A percentile compares a stretch with the other conserved stretches of the same genome.
phyloP scores from a whole-genome alignment of 2,797 vertebrate genomes.

The Halcyon chelicuti region DNA sequence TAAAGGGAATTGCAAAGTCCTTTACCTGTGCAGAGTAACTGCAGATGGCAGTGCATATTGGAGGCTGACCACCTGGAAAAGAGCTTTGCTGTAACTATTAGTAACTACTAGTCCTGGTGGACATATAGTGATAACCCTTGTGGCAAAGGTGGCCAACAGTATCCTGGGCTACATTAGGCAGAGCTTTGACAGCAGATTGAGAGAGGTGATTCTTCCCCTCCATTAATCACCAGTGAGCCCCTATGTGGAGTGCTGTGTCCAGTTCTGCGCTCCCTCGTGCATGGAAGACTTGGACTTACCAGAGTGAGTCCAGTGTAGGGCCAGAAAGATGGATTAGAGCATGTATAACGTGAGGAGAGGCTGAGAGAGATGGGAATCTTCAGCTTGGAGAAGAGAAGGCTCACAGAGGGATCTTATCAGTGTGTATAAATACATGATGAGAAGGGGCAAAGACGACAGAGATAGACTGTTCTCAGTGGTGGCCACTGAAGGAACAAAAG shows the following conservation, averaged over 20 bases:
- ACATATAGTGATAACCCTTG: neutral
- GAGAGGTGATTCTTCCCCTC: neutral
- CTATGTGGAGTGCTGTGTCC: neutral
- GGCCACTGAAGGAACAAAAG: too few species aligned
- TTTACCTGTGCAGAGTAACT: neutral
- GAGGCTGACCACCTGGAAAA: neutral
- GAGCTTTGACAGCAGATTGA: neutral
- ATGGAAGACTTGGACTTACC: neutral
- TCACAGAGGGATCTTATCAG: neutral
- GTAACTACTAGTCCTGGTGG: neutral
- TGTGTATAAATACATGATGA: neutral
- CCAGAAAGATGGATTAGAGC: neutral
- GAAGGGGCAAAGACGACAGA: neutral
- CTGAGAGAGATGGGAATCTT: neutral
- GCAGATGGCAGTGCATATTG: neutral
- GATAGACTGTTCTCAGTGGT: neutral
- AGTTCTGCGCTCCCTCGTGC: neutral
- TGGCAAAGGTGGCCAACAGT: neutral
- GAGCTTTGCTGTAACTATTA: neutral
- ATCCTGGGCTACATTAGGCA: neutral
- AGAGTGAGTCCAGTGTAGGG: neutral
- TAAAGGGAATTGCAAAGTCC: neutral
- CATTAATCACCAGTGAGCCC: neutral
- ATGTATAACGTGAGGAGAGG: neutral
- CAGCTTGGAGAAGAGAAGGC: neutral